A percentile compares a stretch with the other conserved stretches of the same genome.
Conservation (phyloP, 37 sponge, comb jelly and placozoan genomes). For the Sycon ciliatum region DNA sequence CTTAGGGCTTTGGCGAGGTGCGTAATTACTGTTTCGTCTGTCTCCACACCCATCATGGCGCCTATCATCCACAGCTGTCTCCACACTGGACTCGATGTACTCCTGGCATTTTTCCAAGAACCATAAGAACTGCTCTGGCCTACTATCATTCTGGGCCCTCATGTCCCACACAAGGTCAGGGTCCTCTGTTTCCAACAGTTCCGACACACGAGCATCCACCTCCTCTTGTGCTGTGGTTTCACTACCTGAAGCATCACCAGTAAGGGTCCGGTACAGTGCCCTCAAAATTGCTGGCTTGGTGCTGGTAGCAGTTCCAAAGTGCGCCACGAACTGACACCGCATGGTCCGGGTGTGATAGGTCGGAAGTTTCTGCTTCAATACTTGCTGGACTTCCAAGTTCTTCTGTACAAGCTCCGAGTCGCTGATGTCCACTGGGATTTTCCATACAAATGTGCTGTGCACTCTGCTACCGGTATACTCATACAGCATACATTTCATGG, state of each 20-base stretch:
- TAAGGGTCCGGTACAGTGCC: slow-evolving; percentile 20
- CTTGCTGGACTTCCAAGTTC: slow-evolving; percentile 25
- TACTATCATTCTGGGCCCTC: too few species aligned
- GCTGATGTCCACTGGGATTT: slow-evolving; percentile 18
- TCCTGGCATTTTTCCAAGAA: too few species aligned
- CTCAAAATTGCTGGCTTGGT: slow-evolving; percentile 32
- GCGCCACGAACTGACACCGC: slow-evolving; percentile 30
- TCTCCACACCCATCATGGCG: slow-evolving; percentile 14
- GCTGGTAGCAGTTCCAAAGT: slow-evolving; percentile 22
- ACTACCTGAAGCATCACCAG: slow-evolving; percentile 20
- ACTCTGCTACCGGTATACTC: slow-evolving; percentile 31
- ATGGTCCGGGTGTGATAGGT: slow-evolving; percentile 39
- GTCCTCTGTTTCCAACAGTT: too few species aligned
- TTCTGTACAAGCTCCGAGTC: slow-evolving; percentile 29
- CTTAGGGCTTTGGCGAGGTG: slow-evolving; percentile 45
- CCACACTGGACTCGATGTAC: too few species aligned
- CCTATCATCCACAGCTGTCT: too few species aligned
- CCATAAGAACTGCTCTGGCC: too few species aligned
- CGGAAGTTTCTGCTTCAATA: slow-evolving; percentile 22
- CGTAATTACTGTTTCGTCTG: slow-evolving; percentile 30
- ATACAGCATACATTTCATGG: slow-evolving; percentile 36
- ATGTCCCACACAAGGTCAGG: too few species aligned
- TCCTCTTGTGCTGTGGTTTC: slow-evolving; percentile 40
- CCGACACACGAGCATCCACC: too few species aligned
- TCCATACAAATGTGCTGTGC: slow-evolving; percentile 44